Evolutionary conservation across 1,140 invertebrate species (phyloP), one percentile per base, ranked within the genome.

Genomic region (Drosophila persimilis): DNA sequence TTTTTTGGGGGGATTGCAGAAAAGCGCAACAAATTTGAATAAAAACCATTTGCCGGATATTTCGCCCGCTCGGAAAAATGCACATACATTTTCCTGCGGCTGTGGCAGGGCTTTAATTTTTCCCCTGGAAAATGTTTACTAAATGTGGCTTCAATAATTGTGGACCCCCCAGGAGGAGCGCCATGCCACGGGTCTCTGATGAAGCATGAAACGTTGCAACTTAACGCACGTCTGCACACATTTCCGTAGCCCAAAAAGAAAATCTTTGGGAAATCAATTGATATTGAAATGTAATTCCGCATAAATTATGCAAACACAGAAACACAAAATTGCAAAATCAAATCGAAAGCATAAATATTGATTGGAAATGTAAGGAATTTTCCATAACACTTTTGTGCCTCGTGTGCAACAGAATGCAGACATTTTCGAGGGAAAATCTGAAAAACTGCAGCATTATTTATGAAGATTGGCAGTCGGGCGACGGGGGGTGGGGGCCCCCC

Each of bases 41-140:
- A 88, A 88, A 86, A 88, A 74, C 75, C 83, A 88, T 88, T 86
- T 86, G 81, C 83, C 67, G 72, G 60, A 64, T 83, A 80, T 83
- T 65, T 66, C 53, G 22, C 39, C 41, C 17, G 17, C 47, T 63
- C 71, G 48, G 64, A 20, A 20, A 20, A 20, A 20, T 20, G 20
- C 78, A 44, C 24, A 52, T 20, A 20, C 20, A 20, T 20, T 39
- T 39, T 39, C 35, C 35, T 39, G 35, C 3, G 3, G 4, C 9
- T 3, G 35, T 39, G 35, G 5, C 35, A 11, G 35, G 35, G 35
- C 2, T 39, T 39, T 13, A 4, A 39, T 39, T 13, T 39, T 5
- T 3, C 35, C 11, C 3, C 4, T 1, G 11, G 11, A 39, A 39
- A 39, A 39, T 39, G 35, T 13, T 1, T 13, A 39, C 4, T 13